These are phyloP conservation scores for Phataginus tetradactyla DNA, from an alignment of 2,797 vertebrate genomes.

Conservation along the genomic window DNA sequence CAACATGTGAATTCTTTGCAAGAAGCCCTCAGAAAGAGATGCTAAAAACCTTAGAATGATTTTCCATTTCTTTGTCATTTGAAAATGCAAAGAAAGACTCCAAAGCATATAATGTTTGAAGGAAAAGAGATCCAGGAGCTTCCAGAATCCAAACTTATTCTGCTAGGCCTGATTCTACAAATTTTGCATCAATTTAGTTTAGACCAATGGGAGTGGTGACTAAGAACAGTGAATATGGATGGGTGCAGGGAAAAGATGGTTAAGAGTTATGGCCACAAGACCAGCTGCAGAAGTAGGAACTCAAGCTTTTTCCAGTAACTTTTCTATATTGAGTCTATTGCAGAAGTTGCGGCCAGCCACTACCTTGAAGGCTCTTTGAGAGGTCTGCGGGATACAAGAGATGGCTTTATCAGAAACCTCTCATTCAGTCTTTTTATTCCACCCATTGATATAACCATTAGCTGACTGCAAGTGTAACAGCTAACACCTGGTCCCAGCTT, in stretches of 20 bases:
- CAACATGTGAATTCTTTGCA: conserved; percentile 51
- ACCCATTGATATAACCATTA: background rate
- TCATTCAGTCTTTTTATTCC: background rate
- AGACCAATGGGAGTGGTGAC: background rate
- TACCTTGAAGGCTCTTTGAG: background rate
- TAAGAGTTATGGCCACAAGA: background rate
- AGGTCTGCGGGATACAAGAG: background rate
- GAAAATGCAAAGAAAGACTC: conserved; percentile 47
- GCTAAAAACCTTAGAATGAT: background rate
- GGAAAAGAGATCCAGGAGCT: background rate
- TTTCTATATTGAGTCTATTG: background rate
- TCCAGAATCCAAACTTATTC: conserved; percentile 45
- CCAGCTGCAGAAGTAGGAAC: background rate
- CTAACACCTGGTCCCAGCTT: background rate
- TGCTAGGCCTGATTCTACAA: background rate
- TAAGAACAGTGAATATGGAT: background rate
- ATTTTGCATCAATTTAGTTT: background rate
- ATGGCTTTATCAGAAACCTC: background rate
- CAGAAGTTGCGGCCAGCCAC: background rate
- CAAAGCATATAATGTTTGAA: background rate
- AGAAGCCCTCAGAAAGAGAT: conserved; percentile 51
- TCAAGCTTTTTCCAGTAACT: background rate
- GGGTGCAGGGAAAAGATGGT: background rate
- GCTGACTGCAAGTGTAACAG: background rate
- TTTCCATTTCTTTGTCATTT: conserved; percentile 55